Evolutionary conservation across 2,113 vertebrate genomes (phyloP), one percentile per base, ranked within the genome.

Genomic region (Enhydra lutris): DNA sequence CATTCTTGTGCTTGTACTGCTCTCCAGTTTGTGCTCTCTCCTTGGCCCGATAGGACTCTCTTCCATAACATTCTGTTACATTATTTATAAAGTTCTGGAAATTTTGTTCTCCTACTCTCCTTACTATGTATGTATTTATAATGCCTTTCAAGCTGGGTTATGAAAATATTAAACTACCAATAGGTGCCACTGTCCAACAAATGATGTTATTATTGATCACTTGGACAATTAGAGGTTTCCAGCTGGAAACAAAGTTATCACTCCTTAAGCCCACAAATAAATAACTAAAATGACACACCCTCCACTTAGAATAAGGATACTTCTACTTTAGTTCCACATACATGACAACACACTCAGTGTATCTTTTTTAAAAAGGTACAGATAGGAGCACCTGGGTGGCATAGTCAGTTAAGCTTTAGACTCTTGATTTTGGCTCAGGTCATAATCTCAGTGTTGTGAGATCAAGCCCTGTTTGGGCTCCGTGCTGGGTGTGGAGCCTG

Each of bases 111-210:
- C 36, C 39, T 76, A 36, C 26, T 45, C 24, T 39, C 47, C 84
- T 92, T 76, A 63, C 14, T 12, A 47, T 26, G 34, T 18, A 55
- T 42, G 10, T 55, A 47, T 59, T 90, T 82, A 36, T 42, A 97
- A 78, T 42, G 34, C 59, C 47, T 97, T 95, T 78, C 84, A 79
- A 61, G 36, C 67, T 55, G 45, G 31, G 59, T 73, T 92, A 89
- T 61, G 55, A 93, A 95, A 69, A 95, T 63, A 61, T 89, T 17
- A 89, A 69, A 84, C 17, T 36, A 52, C 79, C 57, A 83, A 89
- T 18, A 91, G 93, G 63, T 97, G 89, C 80, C 95, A 82, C 85
- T 85, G 21, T 88, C 69, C 26, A 81, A 95, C 71, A 96, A 91
- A 91, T 36, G 47, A 80, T 20, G 15, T 52, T 52, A 52, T 34